phyloP scores from a whole-genome alignment of 1,140 invertebrate genomes.

The Whitmania pigra region DNA sequence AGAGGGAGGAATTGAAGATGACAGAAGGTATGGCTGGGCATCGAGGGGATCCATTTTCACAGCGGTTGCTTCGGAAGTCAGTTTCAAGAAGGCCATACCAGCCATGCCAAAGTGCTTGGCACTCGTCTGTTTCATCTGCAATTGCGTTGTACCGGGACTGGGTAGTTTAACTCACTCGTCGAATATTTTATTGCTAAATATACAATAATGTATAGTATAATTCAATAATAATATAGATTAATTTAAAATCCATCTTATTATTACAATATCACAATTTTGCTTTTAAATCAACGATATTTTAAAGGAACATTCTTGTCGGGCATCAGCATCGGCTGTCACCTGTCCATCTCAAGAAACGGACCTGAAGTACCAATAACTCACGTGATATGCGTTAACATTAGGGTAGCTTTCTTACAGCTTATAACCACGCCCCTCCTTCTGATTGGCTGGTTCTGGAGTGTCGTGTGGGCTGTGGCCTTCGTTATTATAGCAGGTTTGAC shows the following conservation, averaged over 20 bases:
- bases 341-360: constrained; percentile 28
- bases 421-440: constrained; percentile 42
- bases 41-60: too few relatives aligned
- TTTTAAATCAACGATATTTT: constrained; percentile 16
- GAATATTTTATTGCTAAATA: neutral
- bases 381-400: constrained; percentile 33
- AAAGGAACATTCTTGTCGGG: constrained; percentile 37
- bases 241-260: too few relatives aligned
- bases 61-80: neutral
- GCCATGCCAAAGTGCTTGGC: constrained; percentile 11
- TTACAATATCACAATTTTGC: constrained; percentile 6
- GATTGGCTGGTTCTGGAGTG: constrained; percentile 47
- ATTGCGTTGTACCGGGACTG: neutral
- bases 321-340: constrained; percentile 33
- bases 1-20: neutral
- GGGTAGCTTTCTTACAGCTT: constrained; percentile 42
- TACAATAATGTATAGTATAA: too few relatives aligned
- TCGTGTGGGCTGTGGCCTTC: constrained; percentile 46
- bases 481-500: constrained; percentile 41
- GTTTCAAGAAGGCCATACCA: constrained; percentile 11
- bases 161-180: neutral
- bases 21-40: neutral
- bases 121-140: constrained; percentile 15
- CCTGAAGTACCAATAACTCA: constrained; percentile 27
- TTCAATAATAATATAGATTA: too few relatives aligned